Base-by-base conservation (phyloP, 2,797 vertebrate genomes). In the Silurus aristotelis region DNA sequence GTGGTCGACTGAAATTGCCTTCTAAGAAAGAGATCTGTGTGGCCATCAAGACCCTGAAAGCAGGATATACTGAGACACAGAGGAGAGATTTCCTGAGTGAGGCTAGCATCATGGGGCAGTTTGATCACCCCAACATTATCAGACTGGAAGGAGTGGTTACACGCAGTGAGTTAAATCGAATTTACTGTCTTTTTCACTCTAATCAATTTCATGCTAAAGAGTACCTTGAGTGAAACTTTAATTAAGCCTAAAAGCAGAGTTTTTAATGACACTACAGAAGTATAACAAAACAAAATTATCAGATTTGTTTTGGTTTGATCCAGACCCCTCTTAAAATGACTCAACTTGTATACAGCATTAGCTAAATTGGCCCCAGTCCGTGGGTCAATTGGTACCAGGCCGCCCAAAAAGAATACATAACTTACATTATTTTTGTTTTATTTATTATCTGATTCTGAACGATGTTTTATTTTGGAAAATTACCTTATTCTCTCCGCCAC, bases 81-180 rank as follows among this genome's bases (percentile, higher is more conserved):
- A 97, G 98, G 78, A 95, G 98, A 91, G 98, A 98, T 88, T 99
- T 99, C 91, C 93, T 99, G 20, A 96, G 97, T 48, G 98, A 99
- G 93, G 98, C 98, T 3, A 99, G 97, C 88, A 99, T 99, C 91
- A 99, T 99, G 98, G 98, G 98, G 84, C 98, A 99, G 87, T 99
- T 99, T 91, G 98, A 99, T 89, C 98, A 99, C 70, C 98, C 98
- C 67, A 99, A 99, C 86, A 99, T 99, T 91, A 99, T 99, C 93
- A 95, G 97, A 12, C 93, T 99, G 88, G 98, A 99, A 86, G 97
- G 97, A 72, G 98, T 99, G 19, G 97, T 99, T 48, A 99, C 97
- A 60, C 97, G 97, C 94, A 98, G 98, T 98, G 95, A 97, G 97
- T 94, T 31, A 25, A 12, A 52, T 27, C 68, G 1, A 14, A 31